These are phyloP conservation scores for Pantala flavescens DNA, from an alignment of 1,140 invertebrate species.

Conservation along the genomic window DNA sequence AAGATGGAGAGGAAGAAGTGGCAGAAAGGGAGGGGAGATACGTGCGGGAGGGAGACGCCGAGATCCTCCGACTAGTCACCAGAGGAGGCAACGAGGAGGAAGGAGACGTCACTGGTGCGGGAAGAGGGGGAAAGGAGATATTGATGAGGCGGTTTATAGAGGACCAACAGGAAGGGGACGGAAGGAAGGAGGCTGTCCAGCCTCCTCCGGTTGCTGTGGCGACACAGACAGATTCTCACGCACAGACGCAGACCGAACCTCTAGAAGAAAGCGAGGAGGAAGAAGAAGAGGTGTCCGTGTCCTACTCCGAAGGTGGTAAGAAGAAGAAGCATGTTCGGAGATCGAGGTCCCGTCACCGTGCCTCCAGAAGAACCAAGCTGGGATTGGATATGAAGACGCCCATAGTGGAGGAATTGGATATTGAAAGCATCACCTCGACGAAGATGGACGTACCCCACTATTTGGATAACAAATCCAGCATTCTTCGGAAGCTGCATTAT, in stretches of 20 bases:
- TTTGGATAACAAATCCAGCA: background rate
- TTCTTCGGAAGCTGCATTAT: background rate
- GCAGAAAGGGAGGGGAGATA: slow-evolving; percentile 54
- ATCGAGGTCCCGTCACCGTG: background rate
- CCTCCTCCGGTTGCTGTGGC: background rate
- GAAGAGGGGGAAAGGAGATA: slow-evolving; percentile 59
- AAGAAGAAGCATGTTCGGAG: background rate
- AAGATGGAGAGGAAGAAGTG: background rate
- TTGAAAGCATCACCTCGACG: background rate
- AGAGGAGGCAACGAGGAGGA: slow-evolving; percentile 47
- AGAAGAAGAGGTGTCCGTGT: background rate
- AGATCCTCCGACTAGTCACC: slow-evolving; percentile 67
- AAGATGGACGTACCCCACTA: background rate
- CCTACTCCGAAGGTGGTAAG: background rate
- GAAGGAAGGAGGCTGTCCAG: slow-evolving; percentile 25
- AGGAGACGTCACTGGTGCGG: slow-evolving; percentile 20
- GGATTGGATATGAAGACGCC: background rate
- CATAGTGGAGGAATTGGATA: background rate
- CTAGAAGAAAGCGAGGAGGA: background rate
- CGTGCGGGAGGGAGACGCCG: slow-evolving; percentile 69
- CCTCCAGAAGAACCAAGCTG: background rate
- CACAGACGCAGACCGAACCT: slow-evolving; percentile 61
- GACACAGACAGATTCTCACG: slow-evolving; percentile 68
- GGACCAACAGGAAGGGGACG: slow-evolving; percentile 49
- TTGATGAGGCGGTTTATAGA: slow-evolving; percentile 69